Conservation (phyloP, 2,888 invertebrate species). For the Furcula furcula region DNA sequence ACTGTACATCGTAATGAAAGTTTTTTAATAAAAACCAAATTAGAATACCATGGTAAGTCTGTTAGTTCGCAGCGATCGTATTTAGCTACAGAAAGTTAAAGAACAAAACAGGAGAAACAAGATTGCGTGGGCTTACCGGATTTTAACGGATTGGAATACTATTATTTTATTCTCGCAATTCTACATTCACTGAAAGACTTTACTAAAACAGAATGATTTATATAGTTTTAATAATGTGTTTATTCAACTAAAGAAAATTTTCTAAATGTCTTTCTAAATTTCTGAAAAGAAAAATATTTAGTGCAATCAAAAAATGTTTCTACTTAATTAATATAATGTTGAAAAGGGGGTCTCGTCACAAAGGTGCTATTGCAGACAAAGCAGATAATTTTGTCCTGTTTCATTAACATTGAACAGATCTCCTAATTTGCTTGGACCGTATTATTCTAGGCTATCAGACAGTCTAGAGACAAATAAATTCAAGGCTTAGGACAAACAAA, state of each 20-base stretch:
- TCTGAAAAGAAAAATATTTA: too few species aligned
- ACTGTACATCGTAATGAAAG: too few species aligned
- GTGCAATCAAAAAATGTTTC: too few species aligned
- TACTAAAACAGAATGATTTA: too few species aligned
- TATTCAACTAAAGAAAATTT: too few species aligned
- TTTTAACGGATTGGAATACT: constrained; percentile 39
- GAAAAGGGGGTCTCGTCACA: constrained; percentile 8
- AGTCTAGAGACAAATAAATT: constrained; percentile 4
- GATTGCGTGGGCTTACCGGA: constrained; percentile 51
- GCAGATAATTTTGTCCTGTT: neutral
- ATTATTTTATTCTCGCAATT: constrained; percentile 45
- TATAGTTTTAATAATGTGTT: too few species aligned
- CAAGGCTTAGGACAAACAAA: neutral
- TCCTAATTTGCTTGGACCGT: constrained; percentile 20
- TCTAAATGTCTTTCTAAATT: too few species aligned
- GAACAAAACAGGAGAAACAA: constrained; percentile 46
- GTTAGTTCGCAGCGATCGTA: constrained; percentile 20
- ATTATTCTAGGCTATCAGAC: constrained; percentile 8
- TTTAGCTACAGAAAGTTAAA: constrained; percentile 35
- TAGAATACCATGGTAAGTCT: constrained; percentile 19
- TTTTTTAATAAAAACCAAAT: too few species aligned
- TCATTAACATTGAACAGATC: constrained; percentile 10
- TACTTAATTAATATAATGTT: too few species aligned
- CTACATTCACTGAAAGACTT: too few species aligned
- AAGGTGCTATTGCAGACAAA: too few species aligned